These are phyloP conservation scores for Thymelicus lineola DNA, from an alignment of 2,888 invertebrate genomes.

Conservation along the genomic window DNA sequence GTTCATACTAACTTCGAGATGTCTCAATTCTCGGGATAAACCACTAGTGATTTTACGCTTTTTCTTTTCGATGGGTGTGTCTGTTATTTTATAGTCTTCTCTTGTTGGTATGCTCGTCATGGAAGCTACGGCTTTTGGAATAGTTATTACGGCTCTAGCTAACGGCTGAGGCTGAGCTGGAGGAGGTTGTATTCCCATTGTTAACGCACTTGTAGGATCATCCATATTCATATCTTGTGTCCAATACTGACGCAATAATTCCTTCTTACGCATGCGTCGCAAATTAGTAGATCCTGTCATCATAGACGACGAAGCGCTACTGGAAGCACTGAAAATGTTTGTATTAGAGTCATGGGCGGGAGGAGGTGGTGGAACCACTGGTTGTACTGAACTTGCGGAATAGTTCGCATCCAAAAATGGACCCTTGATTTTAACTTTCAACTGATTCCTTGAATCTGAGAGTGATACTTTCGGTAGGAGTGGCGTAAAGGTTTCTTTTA, in stretches of 20 bases:
- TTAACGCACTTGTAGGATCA: constrained; percentile 86
- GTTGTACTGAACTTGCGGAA: constrained; percentile 86
- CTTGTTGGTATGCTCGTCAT: constrained; percentile 95
- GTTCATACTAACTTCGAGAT: constrained; percentile 85
- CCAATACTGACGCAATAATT: constrained; percentile 91
- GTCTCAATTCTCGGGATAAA: constrained; percentile 86
- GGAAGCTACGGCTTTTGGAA: constrained; percentile 95
- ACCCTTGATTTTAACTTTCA: constrained; percentile 96
- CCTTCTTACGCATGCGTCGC: constrained; percentile 95
- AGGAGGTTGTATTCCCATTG: constrained; percentile 79
- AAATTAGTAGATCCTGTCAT: constrained; percentile 89
- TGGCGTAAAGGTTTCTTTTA: constrained; percentile 58
- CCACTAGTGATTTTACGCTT: constrained; percentile 84
- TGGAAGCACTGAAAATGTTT: constrained; percentile 69
- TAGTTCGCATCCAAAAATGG: constrained; percentile 92
- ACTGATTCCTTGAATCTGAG: constrained; percentile 92
- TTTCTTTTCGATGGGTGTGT: constrained; percentile 89
- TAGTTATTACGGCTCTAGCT: constrained; percentile 90
- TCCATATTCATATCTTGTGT: constrained; percentile 95
- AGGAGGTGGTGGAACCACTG: constrained; percentile 82
- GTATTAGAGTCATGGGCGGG: constrained; percentile 67
- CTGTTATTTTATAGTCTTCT: constrained; percentile 91
- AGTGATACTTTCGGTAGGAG: constrained; percentile 88
- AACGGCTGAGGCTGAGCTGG: constrained; percentile 86
- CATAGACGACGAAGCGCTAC: constrained; percentile 70